These are phyloP conservation scores for Paguma larvata DNA, from an alignment of 2,797 vertebrate species.

Conservation along the genomic window DNA sequence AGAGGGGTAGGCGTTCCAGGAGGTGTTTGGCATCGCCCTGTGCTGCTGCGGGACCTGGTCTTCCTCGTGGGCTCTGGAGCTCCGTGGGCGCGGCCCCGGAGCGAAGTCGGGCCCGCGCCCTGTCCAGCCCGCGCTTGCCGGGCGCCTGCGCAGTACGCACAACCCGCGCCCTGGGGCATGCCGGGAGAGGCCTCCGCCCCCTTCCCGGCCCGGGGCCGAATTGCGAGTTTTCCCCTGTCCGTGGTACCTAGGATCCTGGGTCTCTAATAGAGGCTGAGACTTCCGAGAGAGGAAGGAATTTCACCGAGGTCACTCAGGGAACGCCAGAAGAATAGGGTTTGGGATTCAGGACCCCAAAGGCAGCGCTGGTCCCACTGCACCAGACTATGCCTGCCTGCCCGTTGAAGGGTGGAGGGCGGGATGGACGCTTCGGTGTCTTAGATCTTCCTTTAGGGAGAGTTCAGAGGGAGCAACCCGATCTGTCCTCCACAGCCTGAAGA, in stretches of 20 bases:
- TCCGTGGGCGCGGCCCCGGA: neutral
- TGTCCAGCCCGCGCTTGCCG: neutral
- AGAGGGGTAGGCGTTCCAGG: accelerated
- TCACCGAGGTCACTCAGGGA: neutral
- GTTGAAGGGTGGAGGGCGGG: neutral
- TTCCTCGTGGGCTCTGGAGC: too few relatives aligned
- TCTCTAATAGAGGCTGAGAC: neutral
- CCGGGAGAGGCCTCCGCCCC: neutral
- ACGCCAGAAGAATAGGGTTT: neutral
- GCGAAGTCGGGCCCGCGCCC: accelerated
- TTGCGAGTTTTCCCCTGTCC: neutral
- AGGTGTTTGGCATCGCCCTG: neutral
- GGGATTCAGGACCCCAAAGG: neutral
- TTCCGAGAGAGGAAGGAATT: neutral
- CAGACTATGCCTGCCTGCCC: neutral
- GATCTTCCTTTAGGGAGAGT: neutral
- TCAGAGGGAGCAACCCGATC: neutral
- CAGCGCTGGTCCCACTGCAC: neutral
- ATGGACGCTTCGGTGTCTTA: neutral
- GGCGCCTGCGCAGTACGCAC: neutral
- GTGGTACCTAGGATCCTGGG: accelerated
- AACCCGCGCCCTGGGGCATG: neutral
- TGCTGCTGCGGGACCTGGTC: neutral
- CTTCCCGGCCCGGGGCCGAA: accelerated
- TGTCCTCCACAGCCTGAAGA: constrained; percentile 68